phyloP scores from a whole-genome alignment of 2,888 invertebrate genomes.

The Netelia fuscicornis region DNA sequence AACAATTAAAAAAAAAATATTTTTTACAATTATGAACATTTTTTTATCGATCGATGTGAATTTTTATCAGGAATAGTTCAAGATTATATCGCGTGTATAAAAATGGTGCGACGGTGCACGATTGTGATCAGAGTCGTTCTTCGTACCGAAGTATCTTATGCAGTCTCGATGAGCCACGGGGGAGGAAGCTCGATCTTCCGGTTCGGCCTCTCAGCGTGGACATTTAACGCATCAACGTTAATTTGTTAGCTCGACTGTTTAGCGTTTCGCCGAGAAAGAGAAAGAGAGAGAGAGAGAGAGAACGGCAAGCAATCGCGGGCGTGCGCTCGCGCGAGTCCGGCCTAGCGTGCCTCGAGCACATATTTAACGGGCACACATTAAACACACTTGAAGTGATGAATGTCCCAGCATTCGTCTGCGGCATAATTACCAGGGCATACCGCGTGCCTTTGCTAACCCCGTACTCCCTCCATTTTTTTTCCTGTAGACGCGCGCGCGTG shows the following conservation, averaged over 20 bases:
- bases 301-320: not conserved
- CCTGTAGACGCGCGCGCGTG: conserved; percentile 1
- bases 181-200: conserved; percentile 71
- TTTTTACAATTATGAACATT: too few species aligned
- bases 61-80: too few species aligned
- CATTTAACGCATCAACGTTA: conserved; percentile 78
- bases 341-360: conserved; percentile 75
- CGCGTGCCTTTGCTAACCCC: conserved; percentile 58
- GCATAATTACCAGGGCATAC: conserved; percentile 76
- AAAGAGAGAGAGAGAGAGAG: not conserved
- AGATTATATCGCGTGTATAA: too few species aligned
- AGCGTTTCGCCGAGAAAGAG: conserved; percentile 58
- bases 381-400: conserved; percentile 77
- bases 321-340: conserved; percentile 23
- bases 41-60: too few species aligned
- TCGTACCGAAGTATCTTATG: not conserved
- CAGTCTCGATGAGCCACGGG: not conserved
- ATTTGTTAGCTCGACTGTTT: conserved; percentile 78
- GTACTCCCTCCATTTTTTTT: conserved; percentile 6
- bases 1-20: too few species aligned
- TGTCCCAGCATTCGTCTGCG: conserved; percentile 74
- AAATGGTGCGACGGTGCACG: not conserved
- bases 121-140: not conserved
- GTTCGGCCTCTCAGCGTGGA: conserved; percentile 66
- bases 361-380: conserved; percentile 77